phyloP scores from a whole-genome alignment of 2,888 invertebrate species.

The Dryobota labecula region DNA sequence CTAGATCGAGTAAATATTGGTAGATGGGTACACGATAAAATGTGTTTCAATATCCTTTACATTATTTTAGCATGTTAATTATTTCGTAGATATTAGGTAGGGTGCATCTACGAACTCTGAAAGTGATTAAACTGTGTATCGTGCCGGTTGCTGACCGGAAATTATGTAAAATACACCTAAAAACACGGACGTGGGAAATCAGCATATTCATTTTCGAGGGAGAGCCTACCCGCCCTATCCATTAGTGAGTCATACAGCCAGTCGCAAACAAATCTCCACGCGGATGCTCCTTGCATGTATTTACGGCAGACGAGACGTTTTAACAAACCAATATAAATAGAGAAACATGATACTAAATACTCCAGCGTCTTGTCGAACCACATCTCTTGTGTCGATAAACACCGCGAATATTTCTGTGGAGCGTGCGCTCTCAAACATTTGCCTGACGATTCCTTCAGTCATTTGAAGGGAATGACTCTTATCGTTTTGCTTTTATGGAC shows the following conservation, averaged over 20 bases:
- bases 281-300: conserved; percentile 80
- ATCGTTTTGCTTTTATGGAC: conserved; percentile 88
- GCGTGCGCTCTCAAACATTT: conserved; percentile 77
- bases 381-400: conserved; percentile 82
- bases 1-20: conserved; percentile 56
- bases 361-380: conserved; percentile 77
- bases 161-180: conserved; percentile 87
- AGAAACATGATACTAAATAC: conserved; percentile 81
- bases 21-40: conserved; percentile 49
- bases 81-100: conserved; percentile 50
- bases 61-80: conserved; percentile 35
- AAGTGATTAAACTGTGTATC: conserved; percentile 82
- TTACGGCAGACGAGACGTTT: conserved; percentile 73
- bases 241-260: conserved; percentile 83
- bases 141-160: conserved; percentile 84
- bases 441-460: conserved; percentile 82
- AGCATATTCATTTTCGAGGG: conserved; percentile 87
- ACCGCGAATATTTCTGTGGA: conserved; percentile 70
- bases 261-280: conserved; percentile 81
- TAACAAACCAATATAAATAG: conserved; percentile 78
- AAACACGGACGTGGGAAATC: conserved; percentile 85
- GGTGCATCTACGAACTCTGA: conserved; percentile 59
- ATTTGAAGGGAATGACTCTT: conserved; percentile 86
- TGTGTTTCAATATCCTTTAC: conserved; percentile 39
- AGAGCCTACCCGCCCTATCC: conserved; percentile 79